phyloP scores from a whole-genome alignment of 2,113 vertebrate genomes.

The Uria lomvia region DNA sequence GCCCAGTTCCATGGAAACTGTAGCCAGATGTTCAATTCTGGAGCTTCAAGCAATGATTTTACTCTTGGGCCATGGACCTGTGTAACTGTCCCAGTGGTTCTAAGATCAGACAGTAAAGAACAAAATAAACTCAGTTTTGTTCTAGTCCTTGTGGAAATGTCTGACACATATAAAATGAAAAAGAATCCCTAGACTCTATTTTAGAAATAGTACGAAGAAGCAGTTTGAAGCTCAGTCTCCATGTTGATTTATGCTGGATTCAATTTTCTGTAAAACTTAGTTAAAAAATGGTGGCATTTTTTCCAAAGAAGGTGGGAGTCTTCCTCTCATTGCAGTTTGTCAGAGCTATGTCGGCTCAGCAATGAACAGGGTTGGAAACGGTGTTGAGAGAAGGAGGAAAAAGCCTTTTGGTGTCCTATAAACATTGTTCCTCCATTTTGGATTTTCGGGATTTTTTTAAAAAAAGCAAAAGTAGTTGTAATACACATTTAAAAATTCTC shows the following conservation, averaged over 20 bases:
- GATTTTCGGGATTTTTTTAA: background rate
- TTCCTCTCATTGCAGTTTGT: background rate
- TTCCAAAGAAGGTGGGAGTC: background rate
- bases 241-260: background rate
- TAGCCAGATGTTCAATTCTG: background rate
- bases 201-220: background rate
- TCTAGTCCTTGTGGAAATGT: background rate
- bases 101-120: background rate
- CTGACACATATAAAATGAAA: background rate
- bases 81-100: background rate
- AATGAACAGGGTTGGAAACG: background rate
- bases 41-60: background rate
- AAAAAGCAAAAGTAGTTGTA: background rate
- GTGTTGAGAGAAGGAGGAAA: background rate
- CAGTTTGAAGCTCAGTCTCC: background rate
- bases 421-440: background rate
- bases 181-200: background rate
- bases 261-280: background rate
- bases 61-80: background rate
- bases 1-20: background rate
- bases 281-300: background rate
- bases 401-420: background rate
- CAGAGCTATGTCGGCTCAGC: rapidly evolving
- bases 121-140: background rate
- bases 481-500: background rate